phyloP scores from a whole-genome alignment of 1,140 invertebrate species.

The Temnothorax curvispinosus region DNA sequence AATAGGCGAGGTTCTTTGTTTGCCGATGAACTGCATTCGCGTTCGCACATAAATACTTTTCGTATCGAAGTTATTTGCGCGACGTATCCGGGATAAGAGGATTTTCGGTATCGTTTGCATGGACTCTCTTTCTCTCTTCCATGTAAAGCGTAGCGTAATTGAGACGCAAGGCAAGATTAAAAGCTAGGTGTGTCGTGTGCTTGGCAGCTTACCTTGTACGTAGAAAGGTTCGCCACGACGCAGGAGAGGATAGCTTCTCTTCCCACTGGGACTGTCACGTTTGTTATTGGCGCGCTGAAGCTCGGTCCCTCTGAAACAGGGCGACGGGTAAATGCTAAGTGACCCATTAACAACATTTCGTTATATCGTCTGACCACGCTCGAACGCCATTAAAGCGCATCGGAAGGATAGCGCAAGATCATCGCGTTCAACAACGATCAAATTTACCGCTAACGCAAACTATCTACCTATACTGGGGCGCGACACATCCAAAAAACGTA shows the following conservation, averaged over 20 bases:
- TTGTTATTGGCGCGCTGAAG: conserved; percentile 93
- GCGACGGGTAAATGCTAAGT: conserved; percentile 66
- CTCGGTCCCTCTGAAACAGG: conserved; percentile 89
- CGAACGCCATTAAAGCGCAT: conserved; percentile 3
- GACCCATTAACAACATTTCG: conserved; percentile 57
- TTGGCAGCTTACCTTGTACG: conserved; percentile 91
- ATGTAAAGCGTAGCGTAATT: not conserved
- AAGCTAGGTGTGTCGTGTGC: conserved; percentile 11
- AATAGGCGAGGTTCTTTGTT: no score
- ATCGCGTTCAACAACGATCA: not conserved
- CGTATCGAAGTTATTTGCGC: not conserved
- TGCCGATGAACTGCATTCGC: not conserved
- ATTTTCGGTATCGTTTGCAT: conserved; percentile 7
- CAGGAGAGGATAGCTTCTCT: conserved; percentile 94
- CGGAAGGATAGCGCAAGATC: conserved; percentile 5
- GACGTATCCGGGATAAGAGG: not conserved
- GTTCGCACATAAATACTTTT: not conserved
- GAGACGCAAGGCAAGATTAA: conserved; percentile 48
- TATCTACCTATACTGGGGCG: not conserved
- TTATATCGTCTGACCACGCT: conserved; percentile 24
- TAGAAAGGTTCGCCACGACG: conserved; percentile 92
- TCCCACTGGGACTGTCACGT: conserved; percentile 93
- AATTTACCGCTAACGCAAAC: not conserved
- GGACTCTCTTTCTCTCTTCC: no score
- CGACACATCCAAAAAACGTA: not conserved